Base-by-base conservation (phyloP, 2,797 vertebrate genomes). In the Enteromius unitaeniatus region DNA sequence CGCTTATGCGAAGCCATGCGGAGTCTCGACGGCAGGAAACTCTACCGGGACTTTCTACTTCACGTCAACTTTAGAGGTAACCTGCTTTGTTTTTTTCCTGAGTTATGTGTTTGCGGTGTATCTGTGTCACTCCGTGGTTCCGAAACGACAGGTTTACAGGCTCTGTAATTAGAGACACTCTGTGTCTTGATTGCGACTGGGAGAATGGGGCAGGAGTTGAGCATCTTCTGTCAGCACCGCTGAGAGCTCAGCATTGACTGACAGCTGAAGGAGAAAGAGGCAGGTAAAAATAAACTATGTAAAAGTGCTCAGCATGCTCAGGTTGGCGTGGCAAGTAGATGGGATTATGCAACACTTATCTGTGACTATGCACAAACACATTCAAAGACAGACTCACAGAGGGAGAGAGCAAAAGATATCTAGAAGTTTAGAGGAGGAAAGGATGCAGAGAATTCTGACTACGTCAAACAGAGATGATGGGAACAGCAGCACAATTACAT, bases 1-100 rank as follows among this genome's bases (percentile, higher is more conserved):
- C 96, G 95, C 83, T 93, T 99, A 81, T 99, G 98, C 28, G 96
- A 99, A 65, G 95, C 95, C 89, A 98, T 99, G 96, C 97, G 96
- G 87, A 94, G 95, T 72, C 88, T 99, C 89, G 98, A 99, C 9
- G 98, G 98, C 62, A 97, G 96, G 88, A 96, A 94, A 85, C 91
- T 99, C 85, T 99, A 99, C 93, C 95, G 96, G 91, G 98, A 99
- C 87, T 99, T 96, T 89, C 94, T 99, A 85, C 95, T 99, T 87
- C 98, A 99, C 92, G 96, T 98, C 91, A 99, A 96, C 91, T 99
- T 99, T 92, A 95, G 95, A 95, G 97, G 98, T 99, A 96, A 96
- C 93, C 87, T 15, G 75, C 53, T 82, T 64, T 55, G 40, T 42
- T 26, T 62, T 80, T 17, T 60, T 78, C 28, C 55, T 17, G 42